These are phyloP conservation scores for Chinchilla lanigera DNA, from an alignment of 2,113 vertebrate genomes.

Conservation along the genomic window DNA sequence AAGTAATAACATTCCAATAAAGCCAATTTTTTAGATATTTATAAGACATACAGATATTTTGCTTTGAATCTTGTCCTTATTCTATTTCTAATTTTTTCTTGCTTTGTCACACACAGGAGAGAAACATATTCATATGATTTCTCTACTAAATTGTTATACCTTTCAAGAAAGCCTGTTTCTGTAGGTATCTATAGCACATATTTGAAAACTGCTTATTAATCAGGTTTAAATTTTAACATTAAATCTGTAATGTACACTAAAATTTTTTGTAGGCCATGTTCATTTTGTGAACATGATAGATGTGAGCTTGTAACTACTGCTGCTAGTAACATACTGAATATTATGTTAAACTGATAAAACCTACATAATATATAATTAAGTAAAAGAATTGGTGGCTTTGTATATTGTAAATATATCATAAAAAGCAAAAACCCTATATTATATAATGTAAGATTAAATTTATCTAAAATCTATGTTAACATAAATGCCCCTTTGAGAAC, in stretches of 20 bases:
- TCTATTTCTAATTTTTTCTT: neutral
- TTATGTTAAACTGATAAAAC: neutral
- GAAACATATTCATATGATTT: neutral
- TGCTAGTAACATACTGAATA: neutral
- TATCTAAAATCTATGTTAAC: constrained; percentile 14
- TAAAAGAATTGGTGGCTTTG: neutral
- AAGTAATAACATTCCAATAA: neutral
- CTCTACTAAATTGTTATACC: neutral
- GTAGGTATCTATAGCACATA: neutral
- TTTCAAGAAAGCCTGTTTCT: constrained; percentile 6
- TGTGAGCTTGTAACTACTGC: neutral
- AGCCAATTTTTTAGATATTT: neutral
- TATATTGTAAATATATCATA: neutral
- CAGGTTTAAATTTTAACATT: neutral
- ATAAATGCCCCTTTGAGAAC: constrained; percentile 14
- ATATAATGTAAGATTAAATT: neutral
- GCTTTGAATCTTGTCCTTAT: neutral
- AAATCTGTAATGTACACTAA: neutral
- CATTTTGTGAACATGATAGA: neutral
- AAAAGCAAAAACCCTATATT: neutral
- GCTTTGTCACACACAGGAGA: neutral
- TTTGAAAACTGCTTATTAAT: neutral
- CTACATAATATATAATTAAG: neutral
- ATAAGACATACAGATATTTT: neutral
- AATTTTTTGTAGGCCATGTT: neutral